These are phyloP conservation scores for Ceraclea dissimilis DNA, from an alignment of 2,888 invertebrate species.

Conservation along the genomic window DNA sequence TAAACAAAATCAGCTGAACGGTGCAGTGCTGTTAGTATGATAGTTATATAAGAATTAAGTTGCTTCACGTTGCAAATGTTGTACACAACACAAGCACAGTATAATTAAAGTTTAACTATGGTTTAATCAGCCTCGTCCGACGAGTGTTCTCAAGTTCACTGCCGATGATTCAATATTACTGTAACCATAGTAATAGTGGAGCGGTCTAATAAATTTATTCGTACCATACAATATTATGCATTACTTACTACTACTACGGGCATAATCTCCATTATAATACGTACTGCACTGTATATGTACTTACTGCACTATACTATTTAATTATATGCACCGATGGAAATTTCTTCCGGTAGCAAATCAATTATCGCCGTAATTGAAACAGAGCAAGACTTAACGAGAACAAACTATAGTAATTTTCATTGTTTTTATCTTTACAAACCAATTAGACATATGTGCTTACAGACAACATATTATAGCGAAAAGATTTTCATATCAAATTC, in stretches of 20 bases:
- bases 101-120: not conserved
- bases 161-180: not conserved
- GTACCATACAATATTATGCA: too few species aligned
- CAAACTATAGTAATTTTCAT: not conserved
- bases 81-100: not conserved
- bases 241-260: not conserved
- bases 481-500: too few species aligned
- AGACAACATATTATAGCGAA: too few species aligned
- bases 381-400: not conserved
- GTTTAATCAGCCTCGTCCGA: not conserved
- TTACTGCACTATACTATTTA: not conserved
- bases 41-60: too few species aligned
- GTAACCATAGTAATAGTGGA: not conserved
- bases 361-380: not conserved
- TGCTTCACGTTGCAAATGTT: too few species aligned
- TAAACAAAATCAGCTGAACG: too few species aligned
- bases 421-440: too few species aligned
- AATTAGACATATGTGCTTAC: too few species aligned
- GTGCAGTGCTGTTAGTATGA: too few species aligned
- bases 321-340: not conserved
- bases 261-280: not conserved
- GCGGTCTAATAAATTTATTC: not conserved
- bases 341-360: conserved; percentile 1
- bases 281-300: not conserved
- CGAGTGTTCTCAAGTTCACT: not conserved